Conservation (phyloP, 2,888 invertebrate genomes). For the Apoderus coryli region DNA sequence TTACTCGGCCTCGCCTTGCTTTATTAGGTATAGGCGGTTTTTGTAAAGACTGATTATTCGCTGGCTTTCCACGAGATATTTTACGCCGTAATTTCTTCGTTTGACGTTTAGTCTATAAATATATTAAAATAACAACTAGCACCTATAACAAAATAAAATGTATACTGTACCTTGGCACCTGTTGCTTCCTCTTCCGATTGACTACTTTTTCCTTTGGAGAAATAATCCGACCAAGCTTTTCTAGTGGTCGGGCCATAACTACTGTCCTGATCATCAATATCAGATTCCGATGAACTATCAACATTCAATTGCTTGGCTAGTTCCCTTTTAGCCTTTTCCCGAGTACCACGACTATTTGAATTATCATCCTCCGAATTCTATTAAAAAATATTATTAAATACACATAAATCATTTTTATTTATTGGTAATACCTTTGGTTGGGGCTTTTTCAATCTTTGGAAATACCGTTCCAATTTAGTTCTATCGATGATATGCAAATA, state of each 20-base stretch:
- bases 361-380: slow-evolving; percentile 26
- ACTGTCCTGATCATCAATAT: slow-evolving; percentile 31
- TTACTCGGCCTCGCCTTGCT: slow-evolving; percentile 42
- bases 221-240: slow-evolving; percentile 62
- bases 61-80: slow-evolving; percentile 35
- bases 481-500: slow-evolving; percentile 97
- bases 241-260: slow-evolving; percentile 54
- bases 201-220: slow-evolving; percentile 45
- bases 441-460: slow-evolving; percentile 86
- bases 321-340: slow-evolving; percentile 38
- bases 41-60: slow-evolving; percentile 18
- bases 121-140: slow-evolving; percentile 6
- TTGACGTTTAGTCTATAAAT: slow-evolving; percentile 26
- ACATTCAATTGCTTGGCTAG: slow-evolving; percentile 37
- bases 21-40: slow-evolving; percentile 32
- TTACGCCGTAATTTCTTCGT: slow-evolving; percentile 35
- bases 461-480: slow-evolving; percentile 91
- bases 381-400: too few relatives aligned
- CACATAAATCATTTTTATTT: slow-evolving; percentile 1
- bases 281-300: slow-evolving; percentile 31
- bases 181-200: slow-evolving; percentile 43
- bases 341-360: slow-evolving; percentile 23
- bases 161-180: slow-evolving; percentile 25
- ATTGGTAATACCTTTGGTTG: slow-evolving; percentile 51
- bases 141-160: background rate